These are phyloP conservation scores for Phragmatobia fuliginosa DNA, from an alignment of 2,888 invertebrate genomes.

Conservation along the genomic window DNA sequence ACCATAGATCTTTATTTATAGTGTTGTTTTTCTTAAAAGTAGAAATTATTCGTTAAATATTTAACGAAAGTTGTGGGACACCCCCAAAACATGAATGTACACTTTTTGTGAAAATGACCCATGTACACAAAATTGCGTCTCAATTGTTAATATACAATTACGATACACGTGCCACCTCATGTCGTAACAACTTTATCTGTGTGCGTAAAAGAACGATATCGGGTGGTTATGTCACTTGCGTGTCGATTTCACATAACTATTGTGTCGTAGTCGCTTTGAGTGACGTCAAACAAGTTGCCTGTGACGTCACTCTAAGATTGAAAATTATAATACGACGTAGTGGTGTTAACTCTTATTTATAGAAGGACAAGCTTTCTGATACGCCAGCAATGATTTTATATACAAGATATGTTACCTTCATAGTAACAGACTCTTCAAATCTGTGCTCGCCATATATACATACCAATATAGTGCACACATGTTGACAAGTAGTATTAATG, in stretches of 20 bases:
- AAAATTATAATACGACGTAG: background rate
- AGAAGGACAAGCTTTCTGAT: background rate
- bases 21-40: too few relatives aligned
- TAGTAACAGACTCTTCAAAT: too few relatives aligned
- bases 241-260: slow-evolving; percentile 4
- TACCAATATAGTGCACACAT: too few relatives aligned
- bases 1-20: too few relatives aligned
- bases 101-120: too few relatives aligned
- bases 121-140: slow-evolving; percentile 10
- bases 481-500: too few relatives aligned
- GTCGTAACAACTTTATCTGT: slow-evolving; percentile 11
- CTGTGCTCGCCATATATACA: too few relatives aligned
- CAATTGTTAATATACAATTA: background rate
- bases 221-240: slow-evolving; percentile 10
- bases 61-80: too few relatives aligned
- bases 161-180: slow-evolving; percentile 11
- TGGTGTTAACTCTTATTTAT: background rate
- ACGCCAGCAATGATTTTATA: too few relatives aligned
- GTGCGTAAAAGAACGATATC: slow-evolving; percentile 8
- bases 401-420: too few relatives aligned
- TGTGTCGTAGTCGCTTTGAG: slow-evolving; percentile 4
- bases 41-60: too few relatives aligned
- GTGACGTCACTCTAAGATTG: slow-evolving; percentile 5
- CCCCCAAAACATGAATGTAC: too few relatives aligned
- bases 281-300: slow-evolving; percentile 12